These are phyloP conservation scores for Cuniculus paca DNA, from an alignment of 2,797 vertebrate genomes.

Conservation along the genomic window DNA sequence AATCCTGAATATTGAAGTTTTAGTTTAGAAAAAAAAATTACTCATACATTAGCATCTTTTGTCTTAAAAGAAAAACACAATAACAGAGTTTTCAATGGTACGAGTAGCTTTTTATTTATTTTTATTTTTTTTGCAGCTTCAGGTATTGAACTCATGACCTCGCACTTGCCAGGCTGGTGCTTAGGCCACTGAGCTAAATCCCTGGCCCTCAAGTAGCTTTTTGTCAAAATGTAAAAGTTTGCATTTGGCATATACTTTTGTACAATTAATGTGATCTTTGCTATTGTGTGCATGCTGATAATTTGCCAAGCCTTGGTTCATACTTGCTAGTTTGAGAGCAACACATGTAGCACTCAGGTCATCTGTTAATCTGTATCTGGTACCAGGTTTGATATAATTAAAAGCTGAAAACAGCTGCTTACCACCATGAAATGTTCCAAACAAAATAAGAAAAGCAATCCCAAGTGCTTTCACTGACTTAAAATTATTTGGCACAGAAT, in stretches of 20 bases:
- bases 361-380: not conserved
- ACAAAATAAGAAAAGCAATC: not conserved
- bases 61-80: not conserved
- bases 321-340: not conserved
- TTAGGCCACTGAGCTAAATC: no score
- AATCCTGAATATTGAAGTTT: not conserved
- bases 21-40: not conserved
- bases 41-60: not conserved
- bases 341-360: not conserved
- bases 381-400: not conserved
- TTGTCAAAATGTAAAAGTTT: not conserved
- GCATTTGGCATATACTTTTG: not conserved
- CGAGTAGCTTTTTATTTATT: not conserved
- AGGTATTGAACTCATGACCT: no score
- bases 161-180: no score
- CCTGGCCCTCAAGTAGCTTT: no score
- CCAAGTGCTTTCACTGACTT: not conserved
- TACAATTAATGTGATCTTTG: not conserved
- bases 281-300: not conserved
- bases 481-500: not conserved
- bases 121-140: no score
- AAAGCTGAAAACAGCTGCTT: not conserved
- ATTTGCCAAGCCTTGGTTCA: not conserved
- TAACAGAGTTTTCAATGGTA: not conserved
- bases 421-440: not conserved